Evolutionary conservation across 2,888 invertebrate species (phyloP).

Genomic region (Hypena proboscidalis): DNA sequence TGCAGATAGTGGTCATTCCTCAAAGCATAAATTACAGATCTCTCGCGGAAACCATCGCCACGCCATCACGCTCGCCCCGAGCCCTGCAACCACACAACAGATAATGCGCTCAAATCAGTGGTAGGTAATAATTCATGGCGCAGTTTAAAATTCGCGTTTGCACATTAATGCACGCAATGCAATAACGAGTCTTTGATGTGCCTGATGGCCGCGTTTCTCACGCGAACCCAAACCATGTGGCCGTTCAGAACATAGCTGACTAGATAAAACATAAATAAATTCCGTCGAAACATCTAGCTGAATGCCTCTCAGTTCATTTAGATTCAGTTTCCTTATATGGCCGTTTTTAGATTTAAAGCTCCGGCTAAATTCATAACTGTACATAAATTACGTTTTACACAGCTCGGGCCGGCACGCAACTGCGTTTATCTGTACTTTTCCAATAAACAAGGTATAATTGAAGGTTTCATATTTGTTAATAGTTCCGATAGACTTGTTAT

Average conservation of each 20-base stretch:
- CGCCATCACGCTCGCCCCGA: conserved; percentile 59
- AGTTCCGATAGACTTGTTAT: conserved; percentile 74
- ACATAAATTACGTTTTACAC: conserved; percentile 47
- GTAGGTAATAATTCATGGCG: conserved; percentile 43
- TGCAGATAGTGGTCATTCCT: conserved; percentile 62
- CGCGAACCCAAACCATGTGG: conserved; percentile 52
- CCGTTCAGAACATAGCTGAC: conserved; percentile 35
- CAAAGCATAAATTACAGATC: conserved; percentile 60
- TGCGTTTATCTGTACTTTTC: conserved; percentile 39
- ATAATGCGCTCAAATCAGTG: conserved; percentile 62
- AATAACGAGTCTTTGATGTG: conserved; percentile 47
- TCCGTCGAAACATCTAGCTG: conserved; percentile 39
- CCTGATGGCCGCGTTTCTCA: conserved; percentile 58
- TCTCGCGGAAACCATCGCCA: conserved; percentile 52
- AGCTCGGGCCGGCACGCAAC: conserved; percentile 32
- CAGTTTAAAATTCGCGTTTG: conserved; percentile 62
- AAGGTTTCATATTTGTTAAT: conserved; percentile 77
- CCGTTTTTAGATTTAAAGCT: conserved; percentile 45
- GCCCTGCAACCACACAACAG: conserved; percentile 48
- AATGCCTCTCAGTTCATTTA: conserved; percentile 39
- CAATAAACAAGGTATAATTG: conserved; percentile 64
- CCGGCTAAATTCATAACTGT: conserved; percentile 41
- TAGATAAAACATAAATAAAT: conserved; percentile 48
- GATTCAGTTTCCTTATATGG: conserved; percentile 46
- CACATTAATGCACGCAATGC: conserved; percentile 64